These are phyloP conservation scores for Schizaphis graminum DNA, from an alignment of 2,888 invertebrate species.

Conservation along the genomic window DNA sequence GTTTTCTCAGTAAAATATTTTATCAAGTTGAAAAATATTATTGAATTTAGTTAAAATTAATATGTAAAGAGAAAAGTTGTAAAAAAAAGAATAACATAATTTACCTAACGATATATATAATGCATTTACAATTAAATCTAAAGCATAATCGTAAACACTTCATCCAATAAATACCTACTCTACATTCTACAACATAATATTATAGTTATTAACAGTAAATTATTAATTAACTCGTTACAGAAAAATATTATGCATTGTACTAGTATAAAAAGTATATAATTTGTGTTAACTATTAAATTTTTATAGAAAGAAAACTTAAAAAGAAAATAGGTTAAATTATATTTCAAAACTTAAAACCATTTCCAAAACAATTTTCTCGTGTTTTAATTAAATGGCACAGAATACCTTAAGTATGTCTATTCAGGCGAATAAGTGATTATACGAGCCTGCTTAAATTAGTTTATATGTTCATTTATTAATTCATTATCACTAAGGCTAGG, in stretches of 20 bases:
- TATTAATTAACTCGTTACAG: not conserved
- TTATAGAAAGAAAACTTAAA: not conserved
- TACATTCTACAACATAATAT: too few relatives aligned
- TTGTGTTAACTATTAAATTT: not conserved
- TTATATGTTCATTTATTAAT: slow-evolving; percentile 23
- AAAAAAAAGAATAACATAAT: not conserved
- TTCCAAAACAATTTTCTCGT: not conserved
- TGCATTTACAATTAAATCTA: not conserved
- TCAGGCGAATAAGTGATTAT: slow-evolving; percentile 9
- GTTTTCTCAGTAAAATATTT: not conserved
- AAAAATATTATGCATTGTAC: not conserved
- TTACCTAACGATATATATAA: not conserved
- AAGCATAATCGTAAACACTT: not conserved
- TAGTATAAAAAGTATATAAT: not conserved
- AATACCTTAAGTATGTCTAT: not conserved
- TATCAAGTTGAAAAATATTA: not conserved
- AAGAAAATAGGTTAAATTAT: not conserved
- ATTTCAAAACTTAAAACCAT: not conserved
- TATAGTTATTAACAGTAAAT: not conserved
- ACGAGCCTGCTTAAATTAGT: not conserved
- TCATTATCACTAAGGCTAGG: not conserved
- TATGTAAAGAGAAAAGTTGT: not conserved
- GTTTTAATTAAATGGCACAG: slow-evolving; percentile 3
- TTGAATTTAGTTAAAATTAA: not conserved
- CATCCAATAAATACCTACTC: not conserved